phyloP scores from a whole-genome alignment of 2,113 vertebrate species.

The Galbula dea region DNA sequence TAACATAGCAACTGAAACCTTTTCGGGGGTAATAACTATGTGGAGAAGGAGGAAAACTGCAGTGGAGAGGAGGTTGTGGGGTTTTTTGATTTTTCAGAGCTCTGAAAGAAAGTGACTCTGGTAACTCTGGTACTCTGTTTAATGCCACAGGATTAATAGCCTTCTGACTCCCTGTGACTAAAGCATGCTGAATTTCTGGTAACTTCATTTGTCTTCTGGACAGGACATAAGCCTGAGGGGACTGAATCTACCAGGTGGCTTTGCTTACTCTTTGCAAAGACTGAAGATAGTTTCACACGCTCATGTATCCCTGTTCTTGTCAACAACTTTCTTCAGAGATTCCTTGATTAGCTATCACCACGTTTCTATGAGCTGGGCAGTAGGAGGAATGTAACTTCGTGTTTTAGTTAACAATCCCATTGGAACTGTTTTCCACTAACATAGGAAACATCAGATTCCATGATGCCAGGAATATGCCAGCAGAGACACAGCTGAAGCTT shows the following conservation, averaged over 20 bases:
- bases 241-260: background rate
- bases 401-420: background rate
- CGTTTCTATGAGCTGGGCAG: accelerated
- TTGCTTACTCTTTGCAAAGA: background rate
- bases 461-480: background rate
- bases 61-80: background rate
- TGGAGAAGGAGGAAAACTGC: background rate
- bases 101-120: background rate
- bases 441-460: background rate
- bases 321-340: background rate
- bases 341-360: background rate
- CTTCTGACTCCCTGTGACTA: background rate
- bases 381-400: background rate
- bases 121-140: background rate
- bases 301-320: background rate
- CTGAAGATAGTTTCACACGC: background rate
- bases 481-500: background rate
- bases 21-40: background rate
- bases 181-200: background rate
- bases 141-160: background rate
- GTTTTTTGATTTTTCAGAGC: background rate
- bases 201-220: background rate
- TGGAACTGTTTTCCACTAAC: background rate
- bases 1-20: background rate
- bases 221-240: background rate